A percentile compares a stretch with the other conserved stretches of the same genome.
phyloP scores from a whole-genome alignment of 2,888 invertebrate species.

The Auanema sp. region DNA sequence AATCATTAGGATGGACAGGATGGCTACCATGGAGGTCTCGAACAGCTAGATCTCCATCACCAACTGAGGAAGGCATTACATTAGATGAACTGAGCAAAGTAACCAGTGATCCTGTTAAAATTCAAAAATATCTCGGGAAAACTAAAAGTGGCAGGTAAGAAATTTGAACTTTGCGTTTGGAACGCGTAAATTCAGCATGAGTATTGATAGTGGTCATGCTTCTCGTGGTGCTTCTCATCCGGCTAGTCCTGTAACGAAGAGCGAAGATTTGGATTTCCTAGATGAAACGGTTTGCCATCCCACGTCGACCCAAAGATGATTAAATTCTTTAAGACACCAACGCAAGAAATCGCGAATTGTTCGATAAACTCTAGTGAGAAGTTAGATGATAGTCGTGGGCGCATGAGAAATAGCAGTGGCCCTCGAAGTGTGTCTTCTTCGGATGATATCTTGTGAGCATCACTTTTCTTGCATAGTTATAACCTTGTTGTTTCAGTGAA shows the following conservation, averaged over 20 bases:
- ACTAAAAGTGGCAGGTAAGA: constrained; percentile 35
- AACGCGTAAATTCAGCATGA: constrained; percentile 23
- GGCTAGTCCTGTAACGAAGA: constrained; percentile 29
- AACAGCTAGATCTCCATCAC: neutral
- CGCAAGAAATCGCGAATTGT: constrained; percentile 23
- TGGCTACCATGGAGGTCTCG: neutral
- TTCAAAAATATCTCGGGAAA: constrained; percentile 58
- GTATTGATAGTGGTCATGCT: constrained; percentile 41
- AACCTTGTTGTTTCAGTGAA: constrained; percentile 37
- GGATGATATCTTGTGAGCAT: constrained; percentile 9
- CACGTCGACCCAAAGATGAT: neutral
- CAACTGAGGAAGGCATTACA: constrained; percentile 46
- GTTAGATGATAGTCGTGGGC: neutral
- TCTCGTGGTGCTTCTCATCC: constrained; percentile 44
- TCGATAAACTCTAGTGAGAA: constrained; percentile 3
- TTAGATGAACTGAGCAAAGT: constrained; percentile 50
- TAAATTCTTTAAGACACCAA: constrained; percentile 23
- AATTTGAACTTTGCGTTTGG: neutral
- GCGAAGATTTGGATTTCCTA: neutral
- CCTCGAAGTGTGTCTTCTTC: constrained; percentile 17
- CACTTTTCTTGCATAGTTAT: neutral
- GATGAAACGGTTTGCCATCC: neutral
- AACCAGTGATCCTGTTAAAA: constrained; percentile 49
- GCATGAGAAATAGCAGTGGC: constrained; percentile 2
- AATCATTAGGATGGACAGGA: neutral